Percentiles rank a stretch among this genome's conserved stretches.
Evolutionary conservation across 2,797 vertebrate genomes (phyloP).

Genomic region (Phataginus tricuspis): DNA sequence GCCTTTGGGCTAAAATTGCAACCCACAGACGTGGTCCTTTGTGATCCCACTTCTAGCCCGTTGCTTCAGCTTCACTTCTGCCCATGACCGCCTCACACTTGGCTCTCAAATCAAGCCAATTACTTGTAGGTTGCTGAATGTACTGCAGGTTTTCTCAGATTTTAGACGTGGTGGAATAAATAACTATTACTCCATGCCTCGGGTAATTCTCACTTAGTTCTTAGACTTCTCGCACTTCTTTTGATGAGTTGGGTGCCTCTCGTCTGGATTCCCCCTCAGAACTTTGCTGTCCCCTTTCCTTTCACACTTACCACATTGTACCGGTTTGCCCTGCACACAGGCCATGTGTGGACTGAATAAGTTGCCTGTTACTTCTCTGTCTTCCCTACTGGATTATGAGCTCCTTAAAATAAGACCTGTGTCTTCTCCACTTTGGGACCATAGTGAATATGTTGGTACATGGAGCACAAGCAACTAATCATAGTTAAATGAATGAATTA

Average conservation of each 20-base stretch:
- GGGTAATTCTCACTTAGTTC: neutral
- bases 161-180: neutral
- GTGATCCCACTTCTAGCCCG: neutral
- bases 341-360: neutral
- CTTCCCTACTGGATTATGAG: neutral
- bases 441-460: neutral
- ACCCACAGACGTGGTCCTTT: neutral
- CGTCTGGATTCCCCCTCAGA: neutral
- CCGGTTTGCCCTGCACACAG: neutral
- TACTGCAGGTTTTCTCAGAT: neutral
- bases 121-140: neutral
- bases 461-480: neutral
- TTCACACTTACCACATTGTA: neutral
- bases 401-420: neutral
- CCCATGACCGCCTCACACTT: too few species aligned
- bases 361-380: neutral
- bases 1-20: neutral
- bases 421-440: neutral
- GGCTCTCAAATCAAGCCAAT: neutral
- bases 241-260: neutral
- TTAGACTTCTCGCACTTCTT: neutral
- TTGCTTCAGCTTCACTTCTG: neutral
- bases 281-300: neutral
- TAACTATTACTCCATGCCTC: too few species aligned
- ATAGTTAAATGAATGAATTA: constrained; percentile 16